These are phyloP conservation scores for Desoria tigrina DNA, from an alignment of 2,888 invertebrate genomes.

Conservation along the genomic window DNA sequence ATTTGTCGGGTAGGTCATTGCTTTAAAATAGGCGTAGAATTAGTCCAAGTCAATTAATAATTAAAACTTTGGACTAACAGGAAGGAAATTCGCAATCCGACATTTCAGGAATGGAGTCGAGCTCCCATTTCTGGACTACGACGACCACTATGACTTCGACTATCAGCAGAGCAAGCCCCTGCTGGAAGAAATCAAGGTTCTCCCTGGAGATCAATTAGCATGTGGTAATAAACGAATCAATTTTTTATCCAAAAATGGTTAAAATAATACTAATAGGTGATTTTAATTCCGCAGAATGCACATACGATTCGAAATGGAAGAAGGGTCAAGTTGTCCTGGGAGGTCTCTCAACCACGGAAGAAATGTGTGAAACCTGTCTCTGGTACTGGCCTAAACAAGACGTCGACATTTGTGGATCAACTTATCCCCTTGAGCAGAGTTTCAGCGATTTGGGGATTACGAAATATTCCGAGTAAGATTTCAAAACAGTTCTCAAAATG, in stretches of 20 bases:
- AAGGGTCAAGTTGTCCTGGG: slow-evolving; percentile 7
- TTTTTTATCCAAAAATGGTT: background rate
- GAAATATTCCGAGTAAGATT: slow-evolving; percentile 16
- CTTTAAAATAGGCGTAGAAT: background rate
- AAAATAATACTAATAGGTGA: background rate
- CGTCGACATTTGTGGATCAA: slow-evolving; percentile 17
- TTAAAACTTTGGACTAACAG: background rate
- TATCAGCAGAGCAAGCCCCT: slow-evolving; percentile 36
- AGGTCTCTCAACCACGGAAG: slow-evolving; percentile 2
- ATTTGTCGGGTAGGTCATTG: slow-evolving; percentile 60
- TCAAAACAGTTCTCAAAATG: too few relatives aligned
- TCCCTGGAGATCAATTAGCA: slow-evolving; percentile 43
- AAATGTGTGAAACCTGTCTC: slow-evolving; percentile 19
- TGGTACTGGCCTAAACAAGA: slow-evolving; percentile 19
- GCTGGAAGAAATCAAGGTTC: slow-evolving; percentile 9
- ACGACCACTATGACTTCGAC: slow-evolving; percentile 37
- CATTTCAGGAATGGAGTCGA: slow-evolving; percentile 34
- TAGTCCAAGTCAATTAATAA: background rate
- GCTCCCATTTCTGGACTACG: slow-evolving; percentile 34
- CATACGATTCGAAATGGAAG: background rate
- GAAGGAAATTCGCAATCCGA: slow-evolving; percentile 32
- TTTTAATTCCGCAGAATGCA: slow-evolving; percentile 2
- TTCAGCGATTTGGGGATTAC: slow-evolving; percentile 23
- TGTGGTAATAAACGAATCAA: slow-evolving; percentile 21
- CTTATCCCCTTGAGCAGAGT: background rate